Evolutionary conservation across 2,113 vertebrate species (phyloP).

Genomic region (Etia nguti): DNA sequence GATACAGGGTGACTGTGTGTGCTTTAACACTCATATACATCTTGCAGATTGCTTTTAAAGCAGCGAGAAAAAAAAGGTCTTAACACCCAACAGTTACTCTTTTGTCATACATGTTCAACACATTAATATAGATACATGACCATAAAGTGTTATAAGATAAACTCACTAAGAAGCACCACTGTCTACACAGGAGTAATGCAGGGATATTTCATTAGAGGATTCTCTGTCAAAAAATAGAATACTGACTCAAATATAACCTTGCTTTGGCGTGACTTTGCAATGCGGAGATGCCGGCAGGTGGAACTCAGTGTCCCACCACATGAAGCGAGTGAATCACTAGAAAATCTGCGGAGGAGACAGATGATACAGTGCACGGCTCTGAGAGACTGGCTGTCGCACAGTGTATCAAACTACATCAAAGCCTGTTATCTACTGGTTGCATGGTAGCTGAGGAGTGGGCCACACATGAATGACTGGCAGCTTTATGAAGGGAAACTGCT

Average conservation of each 20-base stretch:
- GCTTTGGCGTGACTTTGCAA: slow-evolving; percentile 42
- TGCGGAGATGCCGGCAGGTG: slow-evolving; percentile 22
- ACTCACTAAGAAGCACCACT: background rate
- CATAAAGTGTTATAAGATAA: background rate
- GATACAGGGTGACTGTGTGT: background rate
- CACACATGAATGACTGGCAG: slow-evolving; percentile 23
- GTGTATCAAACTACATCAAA: slow-evolving; percentile 23
- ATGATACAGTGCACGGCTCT: slow-evolving; percentile 29
- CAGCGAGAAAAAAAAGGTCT: background rate
- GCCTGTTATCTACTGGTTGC: slow-evolving; percentile 30
- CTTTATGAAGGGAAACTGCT: slow-evolving; percentile 2
- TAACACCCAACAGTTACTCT: background rate
- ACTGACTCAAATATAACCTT: background rate
- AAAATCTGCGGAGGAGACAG: slow-evolving; percentile 34
- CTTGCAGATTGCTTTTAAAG: slow-evolving; percentile 15
- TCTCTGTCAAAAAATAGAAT: background rate
- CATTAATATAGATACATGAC: background rate
- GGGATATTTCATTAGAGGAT: background rate
- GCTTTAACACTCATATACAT: slow-evolving; percentile 12
- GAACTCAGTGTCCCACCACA: slow-evolving; percentile 11
- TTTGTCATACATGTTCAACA: background rate
- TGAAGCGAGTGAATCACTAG: slow-evolving; percentile 29
- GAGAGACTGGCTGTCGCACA: slow-evolving; percentile 24
- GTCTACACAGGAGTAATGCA: background rate
- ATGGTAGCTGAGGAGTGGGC: background rate